Evolutionary conservation across 2,113 vertebrate species (phyloP).

Genomic region (Protomyctophum bolini): DNA sequence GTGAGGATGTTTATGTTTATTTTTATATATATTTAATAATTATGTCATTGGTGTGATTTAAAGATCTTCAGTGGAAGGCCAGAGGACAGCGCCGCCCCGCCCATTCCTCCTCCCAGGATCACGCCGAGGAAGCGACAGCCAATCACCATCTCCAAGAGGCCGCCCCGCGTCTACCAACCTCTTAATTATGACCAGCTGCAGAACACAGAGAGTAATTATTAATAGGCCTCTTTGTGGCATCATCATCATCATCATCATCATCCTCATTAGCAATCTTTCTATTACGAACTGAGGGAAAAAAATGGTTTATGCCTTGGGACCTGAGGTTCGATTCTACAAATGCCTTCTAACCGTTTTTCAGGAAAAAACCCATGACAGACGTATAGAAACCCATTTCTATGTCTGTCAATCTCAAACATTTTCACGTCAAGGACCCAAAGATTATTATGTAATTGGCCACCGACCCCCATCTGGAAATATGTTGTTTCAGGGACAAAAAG

Average conservation of each 20-base stretch:
- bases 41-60: conserved; percentile 14
- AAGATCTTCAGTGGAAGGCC: conserved; percentile 92
- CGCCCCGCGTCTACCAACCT: conserved; percentile 80
- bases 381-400: too few species aligned
- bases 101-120: conserved; percentile 89
- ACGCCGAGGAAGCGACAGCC: conserved; percentile 90
- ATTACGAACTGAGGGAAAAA: too few species aligned
- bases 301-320: too few species aligned
- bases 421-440: too few species aligned
- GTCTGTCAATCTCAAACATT: too few species aligned
- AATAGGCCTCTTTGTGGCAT: conserved; percentile 40
- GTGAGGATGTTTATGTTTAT: not conserved
- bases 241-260: too few species aligned
- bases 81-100: conserved; percentile 85
- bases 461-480: too few species aligned
- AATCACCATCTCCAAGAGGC: conserved; percentile 96
- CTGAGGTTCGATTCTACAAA: too few species aligned
- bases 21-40: not conserved
- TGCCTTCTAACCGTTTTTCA: too few species aligned
- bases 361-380: too few species aligned
- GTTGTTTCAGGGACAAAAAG: too few species aligned
- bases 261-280: conserved; percentile 1
- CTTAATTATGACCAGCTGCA: conserved; percentile 77
- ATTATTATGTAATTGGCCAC: too few species aligned
- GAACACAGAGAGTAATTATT: conserved; percentile 83